These are phyloP conservation scores for Nephrotoma flavescens DNA, from an alignment of 2,888 invertebrate species.

Conservation along the genomic window DNA sequence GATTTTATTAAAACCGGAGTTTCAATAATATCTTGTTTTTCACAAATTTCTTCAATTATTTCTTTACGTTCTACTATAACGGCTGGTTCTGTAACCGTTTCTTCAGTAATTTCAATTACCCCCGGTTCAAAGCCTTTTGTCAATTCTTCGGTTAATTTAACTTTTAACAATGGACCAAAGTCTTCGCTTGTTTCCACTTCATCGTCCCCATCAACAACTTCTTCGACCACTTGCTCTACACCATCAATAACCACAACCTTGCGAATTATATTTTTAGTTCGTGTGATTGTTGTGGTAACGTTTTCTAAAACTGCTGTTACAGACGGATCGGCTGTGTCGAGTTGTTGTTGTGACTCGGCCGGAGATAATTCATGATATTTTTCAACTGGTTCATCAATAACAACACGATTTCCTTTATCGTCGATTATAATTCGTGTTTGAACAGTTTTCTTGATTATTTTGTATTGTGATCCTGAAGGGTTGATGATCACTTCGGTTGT, in stretches of 20 bases:
- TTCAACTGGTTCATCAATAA: constrained; percentile 33
- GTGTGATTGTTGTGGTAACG: constrained; percentile 62
- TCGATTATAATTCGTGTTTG: constrained; percentile 41
- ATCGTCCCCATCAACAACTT: constrained; percentile 73
- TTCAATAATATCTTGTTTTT: constrained; percentile 23
- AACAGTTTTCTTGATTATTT: constrained; percentile 59
- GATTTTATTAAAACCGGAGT: constrained; percentile 23
- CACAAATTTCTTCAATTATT: neutral
- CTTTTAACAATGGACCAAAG: constrained; percentile 2
- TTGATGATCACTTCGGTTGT: constrained; percentile 69
- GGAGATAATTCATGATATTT: constrained; percentile 14
- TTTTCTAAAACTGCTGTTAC: constrained; percentile 70
- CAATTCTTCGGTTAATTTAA: constrained; percentile 7
- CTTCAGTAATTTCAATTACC: constrained; percentile 28
- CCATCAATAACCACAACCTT: constrained; percentile 67
- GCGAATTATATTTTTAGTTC: constrained; percentile 58
- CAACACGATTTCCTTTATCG: constrained; percentile 36
- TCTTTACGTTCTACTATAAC: neutral
- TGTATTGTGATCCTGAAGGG: constrained; percentile 65
- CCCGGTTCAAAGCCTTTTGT: constrained; percentile 38
- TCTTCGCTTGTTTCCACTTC: constrained; percentile 22
- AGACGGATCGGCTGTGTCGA: constrained; percentile 38
- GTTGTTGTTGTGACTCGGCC: constrained; percentile 21
- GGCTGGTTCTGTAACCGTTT: constrained; percentile 14
- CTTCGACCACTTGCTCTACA: constrained; percentile 69